Evolutionary conservation across 2,888 invertebrate species (phyloP), one percentile per base, ranked within the genome.

Genomic region (Amorpha juglandis): DNA sequence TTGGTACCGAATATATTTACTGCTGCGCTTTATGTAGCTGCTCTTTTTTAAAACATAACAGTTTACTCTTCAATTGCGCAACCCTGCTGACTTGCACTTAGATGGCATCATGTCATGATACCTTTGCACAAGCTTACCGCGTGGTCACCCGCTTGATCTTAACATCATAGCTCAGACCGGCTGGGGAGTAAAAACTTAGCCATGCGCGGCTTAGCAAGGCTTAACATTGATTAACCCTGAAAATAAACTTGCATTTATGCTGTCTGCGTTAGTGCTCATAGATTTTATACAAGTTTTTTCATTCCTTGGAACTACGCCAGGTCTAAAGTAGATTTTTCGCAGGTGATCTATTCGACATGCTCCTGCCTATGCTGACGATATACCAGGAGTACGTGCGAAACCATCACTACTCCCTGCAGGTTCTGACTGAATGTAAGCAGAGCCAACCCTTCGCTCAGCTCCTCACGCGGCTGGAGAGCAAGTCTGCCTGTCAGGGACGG

Each of bases 311-410:
- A 42, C 8, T 14, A 38, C 9, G 11, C 45, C 12, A 45, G 45
- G 11, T 51, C 50, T 38, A 38, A 50, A 50, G 9, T 1, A 50
- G 19, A 16, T 6, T 53, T 8, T 1, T 76, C 79, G 82, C 93
- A 98, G 98, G 98, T 83, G 98, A 98, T 90, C 94, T 98, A 82
- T 98, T 98, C 94, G 98, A 98, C 89, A 98, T 98, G 97, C 94
- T 98, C 78, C 95, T 98, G 72, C 98, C 98, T 64, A 98, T 98
- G 98, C 92, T 98, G 89, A 97, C 97, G 78, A 98, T 98, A 84
- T 98, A 98, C 92, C 98, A 98, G 92, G 98, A 98, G 94, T 98
- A 98, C 87, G 98, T 98, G 63, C 93, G 98, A 68, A 98, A 98
- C 90, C 98, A 98, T 86, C 98, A 98, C 90, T 98, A 98, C 94